Evolutionary conservation across 2,797 vertebrate genomes (phyloP).

Genomic region (Poecile montanus): DNA sequence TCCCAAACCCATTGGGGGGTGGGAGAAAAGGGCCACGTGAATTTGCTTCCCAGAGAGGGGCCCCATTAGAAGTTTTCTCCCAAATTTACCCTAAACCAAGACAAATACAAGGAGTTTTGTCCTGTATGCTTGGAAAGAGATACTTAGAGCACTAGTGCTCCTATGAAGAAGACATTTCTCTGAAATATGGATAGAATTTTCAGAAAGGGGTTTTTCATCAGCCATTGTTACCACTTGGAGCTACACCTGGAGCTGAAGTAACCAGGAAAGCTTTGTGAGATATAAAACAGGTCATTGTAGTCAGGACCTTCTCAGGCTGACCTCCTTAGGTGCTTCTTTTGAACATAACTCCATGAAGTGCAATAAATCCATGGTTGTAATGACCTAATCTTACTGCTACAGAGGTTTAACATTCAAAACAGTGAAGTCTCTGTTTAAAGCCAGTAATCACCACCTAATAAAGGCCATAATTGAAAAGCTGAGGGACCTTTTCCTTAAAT

Average conservation of each 20-base stretch:
- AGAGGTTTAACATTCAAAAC: neutral
- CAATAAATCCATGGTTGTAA: neutral
- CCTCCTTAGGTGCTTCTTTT: neutral
- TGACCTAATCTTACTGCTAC: neutral
- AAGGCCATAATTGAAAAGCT: neutral
- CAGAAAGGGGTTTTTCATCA: neutral
- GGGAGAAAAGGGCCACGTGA: too few species aligned
- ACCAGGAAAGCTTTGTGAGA: neutral
- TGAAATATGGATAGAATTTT: neutral
- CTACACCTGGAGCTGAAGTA: neutral
- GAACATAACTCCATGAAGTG: neutral
- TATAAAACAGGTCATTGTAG: neutral
- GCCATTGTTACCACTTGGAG: neutral
- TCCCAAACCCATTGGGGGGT: too few species aligned
- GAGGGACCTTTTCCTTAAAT: neutral
- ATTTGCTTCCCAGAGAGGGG: too few species aligned
- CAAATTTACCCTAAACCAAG: too few species aligned
- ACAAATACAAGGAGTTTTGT: neutral
- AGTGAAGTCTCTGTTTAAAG: neutral
- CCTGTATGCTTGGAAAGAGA: neutral
- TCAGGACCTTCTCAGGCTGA: neutral
- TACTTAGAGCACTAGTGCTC: neutral
- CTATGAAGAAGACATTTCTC: neutral
- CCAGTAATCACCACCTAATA: neutral
- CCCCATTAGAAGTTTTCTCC: too few species aligned